A percentile compares a stretch with the other conserved stretches of the same genome.
Conservation (phyloP, 2,888 invertebrate species). For the Diarsia mendica region DNA sequence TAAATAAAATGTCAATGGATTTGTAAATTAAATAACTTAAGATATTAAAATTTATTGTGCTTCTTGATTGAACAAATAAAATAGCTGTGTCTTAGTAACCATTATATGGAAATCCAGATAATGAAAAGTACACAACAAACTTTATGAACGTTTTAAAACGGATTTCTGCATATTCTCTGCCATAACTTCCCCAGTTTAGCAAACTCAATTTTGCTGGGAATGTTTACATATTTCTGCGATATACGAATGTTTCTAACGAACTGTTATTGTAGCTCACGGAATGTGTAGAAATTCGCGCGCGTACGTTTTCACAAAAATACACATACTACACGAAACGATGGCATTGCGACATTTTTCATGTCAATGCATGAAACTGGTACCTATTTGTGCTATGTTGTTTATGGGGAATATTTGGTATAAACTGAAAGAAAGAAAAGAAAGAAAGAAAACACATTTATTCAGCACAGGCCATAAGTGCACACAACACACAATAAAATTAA, state of each 20-base stretch:
- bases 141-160: background rate
- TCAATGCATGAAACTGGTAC: background rate
- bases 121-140: background rate
- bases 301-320: background rate
- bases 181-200: slow-evolving; percentile 1
- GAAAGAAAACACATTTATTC: too few relatives aligned
- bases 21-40: background rate
- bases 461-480: too few relatives aligned
- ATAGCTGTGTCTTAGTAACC: background rate
- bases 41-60: background rate
- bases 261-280: slow-evolving; percentile 2
- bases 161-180: slow-evolving; percentile 2
- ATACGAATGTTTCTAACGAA: background rate
- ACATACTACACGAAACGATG: background rate
- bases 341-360: background rate
- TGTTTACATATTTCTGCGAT: background rate
- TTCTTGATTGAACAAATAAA: background rate
- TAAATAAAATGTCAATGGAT: background rate
- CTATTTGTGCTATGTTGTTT: background rate
- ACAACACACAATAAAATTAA: too few relatives aligned
- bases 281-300: background rate
- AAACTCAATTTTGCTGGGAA: background rate
- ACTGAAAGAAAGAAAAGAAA: too few relatives aligned
- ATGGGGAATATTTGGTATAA: background rate
- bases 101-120: background rate